Conservation (phyloP, 2,797 vertebrate species). For the Phalanger gymnotis region DNA sequence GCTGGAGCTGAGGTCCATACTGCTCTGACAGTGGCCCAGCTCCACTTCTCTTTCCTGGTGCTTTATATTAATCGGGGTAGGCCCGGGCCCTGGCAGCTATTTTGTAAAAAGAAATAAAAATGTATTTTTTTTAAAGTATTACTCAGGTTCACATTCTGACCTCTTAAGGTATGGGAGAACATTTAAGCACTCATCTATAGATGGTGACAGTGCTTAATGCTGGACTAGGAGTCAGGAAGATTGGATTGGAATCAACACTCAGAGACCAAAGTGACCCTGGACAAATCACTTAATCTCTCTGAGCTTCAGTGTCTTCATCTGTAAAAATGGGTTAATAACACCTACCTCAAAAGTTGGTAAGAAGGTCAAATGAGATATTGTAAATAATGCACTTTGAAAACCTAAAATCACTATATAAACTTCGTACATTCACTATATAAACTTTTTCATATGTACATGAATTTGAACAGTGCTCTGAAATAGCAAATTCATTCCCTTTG, state of each 20-base stretch:
- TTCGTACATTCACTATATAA: too few species aligned
- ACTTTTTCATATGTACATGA: neutral
- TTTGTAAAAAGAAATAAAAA: constrained; percentile 44
- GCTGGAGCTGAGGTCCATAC: constrained; percentile 62
- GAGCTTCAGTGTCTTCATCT: neutral
- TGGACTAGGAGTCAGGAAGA: neutral
- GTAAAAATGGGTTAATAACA: too few species aligned
- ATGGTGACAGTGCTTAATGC: neutral
- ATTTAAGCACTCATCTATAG: neutral
- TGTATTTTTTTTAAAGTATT: constrained; percentile 8
- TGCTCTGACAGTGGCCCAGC: neutral
- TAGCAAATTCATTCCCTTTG: neutral
- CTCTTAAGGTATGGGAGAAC: neutral
- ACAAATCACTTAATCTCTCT: neutral
- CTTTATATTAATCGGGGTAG: neutral
- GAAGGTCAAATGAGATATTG: neutral
- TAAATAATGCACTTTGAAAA: neutral
- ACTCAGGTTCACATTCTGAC: neutral
- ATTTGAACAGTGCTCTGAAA: neutral
- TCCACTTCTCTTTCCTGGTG: neutral
- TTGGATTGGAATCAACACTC: neutral
- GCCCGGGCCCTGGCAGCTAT: neutral
- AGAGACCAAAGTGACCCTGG: neutral
- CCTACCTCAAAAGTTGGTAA: neutral
- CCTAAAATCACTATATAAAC: neutral